Evolutionary conservation across 2,113 vertebrate species (phyloP), one percentile per base, ranked within the genome.

Genomic region (Stomatorhinus ivindoensis): DNA sequence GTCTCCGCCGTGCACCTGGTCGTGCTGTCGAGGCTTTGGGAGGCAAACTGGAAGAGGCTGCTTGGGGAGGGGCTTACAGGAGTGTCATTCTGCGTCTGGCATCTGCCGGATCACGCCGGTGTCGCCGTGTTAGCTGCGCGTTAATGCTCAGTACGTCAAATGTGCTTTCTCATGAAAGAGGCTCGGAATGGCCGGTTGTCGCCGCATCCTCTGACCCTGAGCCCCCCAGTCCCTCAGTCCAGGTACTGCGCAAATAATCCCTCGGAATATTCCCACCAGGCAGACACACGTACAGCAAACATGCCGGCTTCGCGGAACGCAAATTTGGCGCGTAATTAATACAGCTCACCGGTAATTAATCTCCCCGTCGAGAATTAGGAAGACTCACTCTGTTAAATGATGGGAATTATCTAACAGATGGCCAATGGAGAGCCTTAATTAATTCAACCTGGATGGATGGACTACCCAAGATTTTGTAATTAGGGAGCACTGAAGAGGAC

Each of bases 371-470:
- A n/a, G 51, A 84, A 65, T 31, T 42, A 69, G 89, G 53, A 86
- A 65, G 50, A 47, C 47, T 55, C 48, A 48, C 88, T 89, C 88
- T 86, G 83, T 65, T 89, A 89, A 89, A 89, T 86, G 89, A 65
- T 47, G 80, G 89, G 55, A 89, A 89, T 89, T 89, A 89, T 86
- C 80, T 82, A 86, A 44, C 89, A 89, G 89, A 89, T 89, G 89
- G 89, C 85, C 51, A 82, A 42, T 44, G 80, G 58, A 83, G 42
- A 31, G 82, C 83, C 51, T 89, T 87, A 89, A 86, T 89, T 65
- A 86, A 89, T 89, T 73, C 83, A 86, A 69, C 84, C 89, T 89
- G 89, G 89, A 89, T 89, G 89, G 89, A 89, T 87, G 46, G 89
- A 69, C 89, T 86, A 39, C 44, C 83, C 53, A 48, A 48, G 83